These are phyloP conservation scores for Sebastes schlegelii DNA, from an alignment of 2,113 vertebrate genomes.

Conservation along the genomic window DNA sequence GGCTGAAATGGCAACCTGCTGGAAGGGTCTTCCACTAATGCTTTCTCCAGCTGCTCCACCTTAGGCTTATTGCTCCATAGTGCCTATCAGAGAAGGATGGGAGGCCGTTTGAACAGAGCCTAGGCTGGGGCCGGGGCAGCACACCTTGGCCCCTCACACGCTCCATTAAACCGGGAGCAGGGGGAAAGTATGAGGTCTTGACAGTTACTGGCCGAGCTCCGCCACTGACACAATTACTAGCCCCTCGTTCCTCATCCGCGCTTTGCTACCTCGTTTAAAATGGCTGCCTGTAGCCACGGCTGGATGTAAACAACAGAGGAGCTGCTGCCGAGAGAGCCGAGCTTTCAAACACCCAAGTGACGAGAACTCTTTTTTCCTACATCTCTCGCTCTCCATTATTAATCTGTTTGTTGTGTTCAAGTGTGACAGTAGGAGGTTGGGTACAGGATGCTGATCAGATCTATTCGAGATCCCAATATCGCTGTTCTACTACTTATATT, in stretches of 20 bases:
- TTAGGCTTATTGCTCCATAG: constrained; percentile 67
- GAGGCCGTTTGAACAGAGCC: constrained; percentile 57
- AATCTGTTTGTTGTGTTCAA: constrained; percentile 12
- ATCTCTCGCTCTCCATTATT: background rate
- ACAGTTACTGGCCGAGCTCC: constrained; percentile 69
- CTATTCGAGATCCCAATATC: background rate
- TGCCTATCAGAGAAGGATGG: constrained; percentile 47
- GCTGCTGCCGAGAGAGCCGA: constrained; percentile 18
- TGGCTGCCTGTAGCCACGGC: constrained; percentile 57
- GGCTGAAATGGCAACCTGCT: constrained; percentile 66
- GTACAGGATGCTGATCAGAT: background rate
- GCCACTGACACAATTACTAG: constrained; percentile 71
- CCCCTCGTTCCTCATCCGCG: constrained; percentile 51
- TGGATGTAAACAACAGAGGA: constrained; percentile 57
- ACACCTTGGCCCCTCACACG: constrained; percentile 70
- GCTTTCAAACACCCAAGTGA: background rate
- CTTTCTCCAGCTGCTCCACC: constrained; percentile 77
- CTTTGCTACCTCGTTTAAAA: constrained; percentile 69
- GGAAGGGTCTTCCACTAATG: constrained; percentile 72
- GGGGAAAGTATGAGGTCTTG: constrained; percentile 63
- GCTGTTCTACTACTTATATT: too few species aligned
- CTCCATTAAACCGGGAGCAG: constrained; percentile 75
- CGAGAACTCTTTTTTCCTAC: background rate
- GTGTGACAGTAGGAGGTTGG: background rate
- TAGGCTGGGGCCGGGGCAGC: constrained; percentile 49